Evolutionary conservation across 1,140 invertebrate genomes (phyloP), one percentile per base, ranked within the genome.

Genomic region (Zaprionus camerounensis): DNA sequence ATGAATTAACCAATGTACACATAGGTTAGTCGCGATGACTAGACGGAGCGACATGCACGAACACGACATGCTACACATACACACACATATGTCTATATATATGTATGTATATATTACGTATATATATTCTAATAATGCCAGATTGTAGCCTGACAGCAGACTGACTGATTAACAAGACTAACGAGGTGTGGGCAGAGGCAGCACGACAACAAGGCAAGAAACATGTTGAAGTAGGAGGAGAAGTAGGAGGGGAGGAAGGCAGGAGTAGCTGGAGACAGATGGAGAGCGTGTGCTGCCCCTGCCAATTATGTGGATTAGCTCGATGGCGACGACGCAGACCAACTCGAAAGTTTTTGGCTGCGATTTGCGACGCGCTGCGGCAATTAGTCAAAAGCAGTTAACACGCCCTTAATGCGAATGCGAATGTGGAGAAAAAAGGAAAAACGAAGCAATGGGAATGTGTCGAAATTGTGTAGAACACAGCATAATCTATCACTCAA

Each of bases 351-450:
- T 79, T 76, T 76, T 76, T 63, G 62, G 58, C 77, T 67, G 58
- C 73, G 63, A 80, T 80, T 77, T 61, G 63, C 38, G 74, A 36
- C 59, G 70, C 74, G 75, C 74, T 77, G 68, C 38, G 62, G 55
- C 78, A 80, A 80, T 80, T 80, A 80, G 78, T 80, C 78, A 80
- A 72, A 77, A 65, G 74, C 78, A 72, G 55, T 68, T 80, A 80
- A 65, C 74, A 68, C 78, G 59, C 56, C 61, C 77, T 67, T 64
- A 75, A 76, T 78, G 62, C 46, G 46, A 62, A 57, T 36, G 17
- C 31, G 55, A 51, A 51, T 22, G 46, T 12, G 46, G 20, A 13
- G 9, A 3, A 12, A 22, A n/a, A 5, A 12, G 46, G 1, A 51
- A 24, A 24, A 0, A 22, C 2, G 17, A 17, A 17, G n/a, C 15